Evolutionary conservation across 2,888 invertebrate genomes (phyloP), one percentile per base, ranked within the genome.

Genomic region (Argyresthia goedartella): DNA sequence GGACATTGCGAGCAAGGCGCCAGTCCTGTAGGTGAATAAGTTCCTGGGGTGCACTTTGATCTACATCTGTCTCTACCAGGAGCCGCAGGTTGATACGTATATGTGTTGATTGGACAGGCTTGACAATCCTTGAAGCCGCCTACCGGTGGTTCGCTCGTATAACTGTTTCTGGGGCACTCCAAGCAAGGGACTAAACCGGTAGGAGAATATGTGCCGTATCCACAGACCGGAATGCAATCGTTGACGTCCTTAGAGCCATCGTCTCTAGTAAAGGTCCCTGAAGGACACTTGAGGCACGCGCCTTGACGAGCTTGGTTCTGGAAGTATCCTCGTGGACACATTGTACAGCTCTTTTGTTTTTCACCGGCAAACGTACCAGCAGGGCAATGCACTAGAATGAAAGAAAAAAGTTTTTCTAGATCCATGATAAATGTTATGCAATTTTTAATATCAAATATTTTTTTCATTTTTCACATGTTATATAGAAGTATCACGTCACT

Each of bases 1-100:
- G 98, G 98, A 65, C 98, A 98, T 54, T 93, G 90, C 2, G 96
- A 95, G 74, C 98, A 98, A 0, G 98, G 97, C 9, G 97, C 95
- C 34, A 98, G 80, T 11, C 98, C 98, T 11, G 96, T 97, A 48
- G 95, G 93, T 0, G 97, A 97, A 70, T 97, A 98, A 59, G 92
- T 91, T 54, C 98, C 98, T 11, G 96, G 90, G 11, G 91, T 88
- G 73, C 98, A 99, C 75, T 96, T 97, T 42, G 94, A 91, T 75
- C 95, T 89, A 67, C 97, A 97, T 58, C 91, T 89, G 59, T 94
- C 93, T 71, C 91, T 92, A 54, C 92, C 92, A 8, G 94, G 90
- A 3, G 97, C 95, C n/a, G 96, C 92, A 9, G 96, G 95, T 79
- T 96, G 95, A 71, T 95, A 96, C 0, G 97, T 97, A 67, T 92